Base-by-base conservation (phyloP, 2,888 invertebrate genomes). In the Eupithecia tripunctaria region DNA sequence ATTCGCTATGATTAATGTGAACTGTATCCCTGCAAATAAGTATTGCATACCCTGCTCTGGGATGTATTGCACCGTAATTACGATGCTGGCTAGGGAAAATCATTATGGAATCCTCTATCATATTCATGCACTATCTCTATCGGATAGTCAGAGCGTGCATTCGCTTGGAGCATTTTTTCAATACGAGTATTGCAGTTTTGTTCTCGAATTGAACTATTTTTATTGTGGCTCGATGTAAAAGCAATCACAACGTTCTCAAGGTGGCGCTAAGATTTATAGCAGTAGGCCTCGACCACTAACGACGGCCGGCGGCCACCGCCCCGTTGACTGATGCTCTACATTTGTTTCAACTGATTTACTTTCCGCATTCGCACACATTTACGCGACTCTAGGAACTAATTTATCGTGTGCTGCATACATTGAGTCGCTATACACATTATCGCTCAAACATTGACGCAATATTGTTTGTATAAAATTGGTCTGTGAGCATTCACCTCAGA, bases 291-390 rank as follows among this genome's bases (percentile, higher is more conserved):
- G 85, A 93, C 93, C 93, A 85, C 94, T 93, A 93, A 93, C 93
- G 93, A 89, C 90, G 88, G 84, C 84, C 86, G 80, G 81, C 78
- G 83, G 81, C 78, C 78, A 74, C 81, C 81, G 82, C 83, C 84
- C 85, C 86, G 81, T 88, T 92, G 93, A 93, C 91, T 91, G 92
- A 94, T 93, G 92, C 80, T 82, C 81, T 84, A 89, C 93, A 94
- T 94, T 94, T 93, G 93, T 94, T 93, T 90, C 89, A 87, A 90
- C 92, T 92, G 92, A 93, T 94, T 93, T 93, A 93, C 91, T 92
- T 89, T 87, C 84, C 82, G 81, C 81, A 82, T 85, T 85, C 82
- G 83, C 88, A 86, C 86, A 88, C 87, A 87, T 88, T 89, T 87
- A 83, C 83, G 84, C 81, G 82, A 82, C 85, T 84, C 79, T 79